Evolutionary conservation across 2,888 invertebrate genomes (phyloP).

Genomic region (Harpalus rubripes): DNA sequence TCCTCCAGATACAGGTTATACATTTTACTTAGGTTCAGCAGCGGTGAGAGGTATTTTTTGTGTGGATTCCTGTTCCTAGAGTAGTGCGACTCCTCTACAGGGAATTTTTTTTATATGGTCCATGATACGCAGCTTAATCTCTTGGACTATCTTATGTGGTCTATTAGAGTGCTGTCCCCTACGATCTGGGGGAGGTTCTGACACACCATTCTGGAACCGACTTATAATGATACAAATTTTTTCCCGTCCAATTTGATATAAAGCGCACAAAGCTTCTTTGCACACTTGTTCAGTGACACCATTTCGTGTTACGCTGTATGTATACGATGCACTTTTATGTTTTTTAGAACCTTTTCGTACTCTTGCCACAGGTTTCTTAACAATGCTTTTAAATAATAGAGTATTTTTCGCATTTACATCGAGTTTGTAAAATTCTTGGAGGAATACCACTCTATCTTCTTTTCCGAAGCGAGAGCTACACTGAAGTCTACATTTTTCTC

Average conservation of each 20-base stretch:
- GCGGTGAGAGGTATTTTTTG: slow-evolving; percentile 70
- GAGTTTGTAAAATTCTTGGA: not conserved
- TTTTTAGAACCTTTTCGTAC: not conserved
- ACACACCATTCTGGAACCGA: slow-evolving; percentile 23
- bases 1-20: slow-evolving; percentile 68
- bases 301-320: slow-evolving; percentile 1
- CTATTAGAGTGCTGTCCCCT: slow-evolving; percentile 51
- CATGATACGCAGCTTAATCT: slow-evolving; percentile 68
- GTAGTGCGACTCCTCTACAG: slow-evolving; percentile 68
- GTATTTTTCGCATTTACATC: not conserved
- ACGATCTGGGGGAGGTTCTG: slow-evolving; percentile 53
- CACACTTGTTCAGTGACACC: slow-evolving; percentile 46
- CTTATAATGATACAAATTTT: slow-evolving; percentile 45
- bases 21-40: slow-evolving; percentile 70
- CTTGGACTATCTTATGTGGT: slow-evolving; percentile 64
- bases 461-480: not conserved
- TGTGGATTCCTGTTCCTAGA: slow-evolving; percentile 70
- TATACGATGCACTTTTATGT: not conserved
- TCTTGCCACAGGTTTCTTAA: not conserved
- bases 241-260: slow-evolving; percentile 48
- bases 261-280: slow-evolving; percentile 36
- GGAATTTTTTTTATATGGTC: slow-evolving; percentile 66
- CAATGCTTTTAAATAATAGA: not conserved
- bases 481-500: not conserved
- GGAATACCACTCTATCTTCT: not conserved